phyloP scores from a whole-genome alignment of 1,140 invertebrate genomes.

The Diuraphis noxia region DNA sequence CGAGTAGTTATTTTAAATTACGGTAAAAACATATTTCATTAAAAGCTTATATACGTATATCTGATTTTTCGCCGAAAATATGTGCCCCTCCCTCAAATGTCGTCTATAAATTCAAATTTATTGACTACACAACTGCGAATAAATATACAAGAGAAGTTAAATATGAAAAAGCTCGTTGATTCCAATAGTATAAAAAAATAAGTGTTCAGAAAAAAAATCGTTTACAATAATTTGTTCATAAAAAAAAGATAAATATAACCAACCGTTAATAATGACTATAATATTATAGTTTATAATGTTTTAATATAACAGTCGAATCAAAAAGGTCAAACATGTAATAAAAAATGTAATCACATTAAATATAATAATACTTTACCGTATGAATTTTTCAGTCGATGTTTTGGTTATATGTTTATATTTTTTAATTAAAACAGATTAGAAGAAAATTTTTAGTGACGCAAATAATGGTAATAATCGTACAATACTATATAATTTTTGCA shows the following conservation, averaged over 20 bases:
- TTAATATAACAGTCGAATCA: conserved; percentile 20
- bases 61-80: conserved; percentile 11
- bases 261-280: conserved; percentile 3
- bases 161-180: conserved; percentile 27
- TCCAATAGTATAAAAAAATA: neutral
- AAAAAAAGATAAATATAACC: neutral
- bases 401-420: neutral
- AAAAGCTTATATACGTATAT: conserved; percentile 4
- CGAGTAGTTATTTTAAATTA: conserved; percentile 47
- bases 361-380: neutral
- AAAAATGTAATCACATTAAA: neutral
- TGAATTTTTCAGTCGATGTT: neutral
- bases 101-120: conserved; percentile 46
- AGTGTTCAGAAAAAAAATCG: neutral
- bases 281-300: neutral
- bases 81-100: neutral
- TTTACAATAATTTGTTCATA: neutral
- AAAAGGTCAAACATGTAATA: conserved; percentile 20
- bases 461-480: neutral
- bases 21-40: conserved; percentile 34
- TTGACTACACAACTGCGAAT: neutral
- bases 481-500: neutral
- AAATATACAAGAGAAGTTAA: neutral
- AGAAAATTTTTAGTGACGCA: neutral
- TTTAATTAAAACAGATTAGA: conserved; percentile 9